Percentiles rank a stretch among this genome's conserved stretches.
Evolutionary conservation across 64 coral and sea anemone genomes (phyloP).

Genomic region (Exaiptasia diaphana): DNA sequence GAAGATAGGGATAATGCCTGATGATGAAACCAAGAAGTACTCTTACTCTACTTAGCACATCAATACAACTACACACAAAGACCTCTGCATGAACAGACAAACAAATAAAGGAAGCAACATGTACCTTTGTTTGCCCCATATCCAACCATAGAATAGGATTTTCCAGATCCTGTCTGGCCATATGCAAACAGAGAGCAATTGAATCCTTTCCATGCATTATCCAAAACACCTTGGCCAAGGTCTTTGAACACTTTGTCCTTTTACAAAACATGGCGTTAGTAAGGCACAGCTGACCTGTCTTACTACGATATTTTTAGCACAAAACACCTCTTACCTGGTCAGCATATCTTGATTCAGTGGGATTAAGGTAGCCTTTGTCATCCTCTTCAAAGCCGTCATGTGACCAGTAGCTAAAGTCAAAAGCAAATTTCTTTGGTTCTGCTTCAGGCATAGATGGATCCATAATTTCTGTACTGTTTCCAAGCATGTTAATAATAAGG

Average conservation of each 20-base stretch:
- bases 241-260: conserved; percentile 84
- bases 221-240: conserved; percentile 68
- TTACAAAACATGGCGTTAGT: too few species aligned
- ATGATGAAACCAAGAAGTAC: not conserved
- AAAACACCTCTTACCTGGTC: conserved; percentile 76
- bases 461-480: conserved; percentile 77
- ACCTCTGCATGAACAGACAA: not conserved
- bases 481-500: conserved; percentile 81
- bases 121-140: conserved; percentile 87
- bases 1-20: conserved; percentile 88
- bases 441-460: conserved; percentile 47
- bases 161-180: conserved; percentile 90
- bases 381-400: conserved; percentile 85
- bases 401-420: conserved; percentile 96
- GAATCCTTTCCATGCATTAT: conserved; percentile 90
- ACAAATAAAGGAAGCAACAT: not conserved
- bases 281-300: not conserved
- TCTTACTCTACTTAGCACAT: too few species aligned
- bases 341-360: conserved; percentile 64
- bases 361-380: conserved; percentile 70
- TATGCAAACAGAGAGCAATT: conserved; percentile 97
- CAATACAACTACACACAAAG: not conserved
- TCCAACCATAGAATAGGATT: conserved; percentile 94
- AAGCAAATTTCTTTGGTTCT: conserved; percentile 83
- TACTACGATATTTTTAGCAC: not conserved